A percentile compares a stretch with the other conserved stretches of the same genome.
Conservation (phyloP, 2,888 invertebrate species). For the Pollenia griseotomentosa region DNA sequence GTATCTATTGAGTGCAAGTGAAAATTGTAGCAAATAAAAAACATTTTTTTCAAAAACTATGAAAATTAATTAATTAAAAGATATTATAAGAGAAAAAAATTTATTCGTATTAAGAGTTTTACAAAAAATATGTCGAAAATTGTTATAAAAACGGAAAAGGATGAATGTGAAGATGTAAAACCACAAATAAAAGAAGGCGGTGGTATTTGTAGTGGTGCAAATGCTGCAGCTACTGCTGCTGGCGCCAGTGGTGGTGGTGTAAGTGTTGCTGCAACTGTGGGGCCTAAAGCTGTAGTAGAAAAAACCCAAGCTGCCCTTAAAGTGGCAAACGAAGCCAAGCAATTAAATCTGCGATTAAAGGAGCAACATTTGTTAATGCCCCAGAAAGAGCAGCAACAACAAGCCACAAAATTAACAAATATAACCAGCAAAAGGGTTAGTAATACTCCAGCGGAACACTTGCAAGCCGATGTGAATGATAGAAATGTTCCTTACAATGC, state of each 20-base stretch:
- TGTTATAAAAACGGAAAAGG: constrained; percentile 70
- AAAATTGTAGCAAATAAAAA: constrained; percentile 44
- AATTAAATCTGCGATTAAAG: constrained; percentile 54
- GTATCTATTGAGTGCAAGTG: constrained; percentile 70
- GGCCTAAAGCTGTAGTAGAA: constrained; percentile 50
- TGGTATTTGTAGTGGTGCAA: constrained; percentile 5
- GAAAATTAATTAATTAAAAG: constrained; percentile 61
- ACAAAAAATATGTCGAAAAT: constrained; percentile 69
- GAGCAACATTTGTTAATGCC: constrained; percentile 37
- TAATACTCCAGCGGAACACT: constrained; percentile 10
- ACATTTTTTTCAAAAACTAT: constrained; percentile 47
- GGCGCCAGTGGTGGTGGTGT: not conserved
- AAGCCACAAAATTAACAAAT: not conserved
- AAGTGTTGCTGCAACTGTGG: constrained; percentile 41
- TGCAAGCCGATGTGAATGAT: constrained; percentile 23
- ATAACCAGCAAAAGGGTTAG: constrained; percentile 15
- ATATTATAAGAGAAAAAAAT: constrained; percentile 26
- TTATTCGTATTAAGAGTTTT: constrained; percentile 18
- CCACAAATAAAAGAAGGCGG: constrained; percentile 57
- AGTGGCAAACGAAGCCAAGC: constrained; percentile 58
- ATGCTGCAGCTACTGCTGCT: constrained; percentile 34
- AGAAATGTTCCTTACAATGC: not conserved
- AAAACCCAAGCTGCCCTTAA: constrained; percentile 65
- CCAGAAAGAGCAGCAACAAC: constrained; percentile 19
- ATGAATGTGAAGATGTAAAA: constrained; percentile 61